These are phyloP conservation scores for Glareola pratincola DNA, from an alignment of 2,113 vertebrate genomes.

Conservation along the genomic window DNA sequence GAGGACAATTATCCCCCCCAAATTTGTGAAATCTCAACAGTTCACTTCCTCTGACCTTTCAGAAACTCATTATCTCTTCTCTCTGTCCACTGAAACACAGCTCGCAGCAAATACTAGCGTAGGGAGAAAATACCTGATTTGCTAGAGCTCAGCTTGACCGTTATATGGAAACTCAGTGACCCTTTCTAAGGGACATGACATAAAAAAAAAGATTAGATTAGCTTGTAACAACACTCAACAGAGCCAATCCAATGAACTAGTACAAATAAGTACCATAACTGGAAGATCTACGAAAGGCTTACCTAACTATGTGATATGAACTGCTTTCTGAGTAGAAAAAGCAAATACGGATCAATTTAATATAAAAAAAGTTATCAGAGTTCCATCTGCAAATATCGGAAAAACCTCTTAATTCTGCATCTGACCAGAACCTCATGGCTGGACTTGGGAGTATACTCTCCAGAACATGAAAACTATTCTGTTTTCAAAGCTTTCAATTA, in stretches of 20 bases:
- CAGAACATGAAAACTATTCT: not conserved
- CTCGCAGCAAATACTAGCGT: not conserved
- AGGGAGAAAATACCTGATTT: not conserved
- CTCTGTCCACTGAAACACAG: not conserved
- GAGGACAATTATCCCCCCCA: not conserved
- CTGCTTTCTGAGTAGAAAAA: not conserved
- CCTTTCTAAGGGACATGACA: not conserved
- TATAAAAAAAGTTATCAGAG: not conserved
- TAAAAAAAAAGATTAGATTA: not conserved
- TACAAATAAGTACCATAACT: not conserved
- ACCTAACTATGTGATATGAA: not conserved
- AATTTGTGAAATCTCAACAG: not conserved
- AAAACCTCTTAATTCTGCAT: not conserved
- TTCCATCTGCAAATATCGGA: not conserved
- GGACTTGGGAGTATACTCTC: not conserved
- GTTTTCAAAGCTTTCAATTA: not conserved
- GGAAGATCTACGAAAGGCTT: not conserved
- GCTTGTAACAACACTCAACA: not conserved
- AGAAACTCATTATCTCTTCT: not conserved
- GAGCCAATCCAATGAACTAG: not conserved
- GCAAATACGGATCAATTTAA: not conserved
- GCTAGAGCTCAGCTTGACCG: not conserved
- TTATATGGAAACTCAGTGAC: not conserved
- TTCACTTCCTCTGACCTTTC: not conserved
- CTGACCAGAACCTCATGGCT: not conserved